phyloP scores from a whole-genome alignment of 2,797 vertebrate species.

The Calcarius lapponicus region DNA sequence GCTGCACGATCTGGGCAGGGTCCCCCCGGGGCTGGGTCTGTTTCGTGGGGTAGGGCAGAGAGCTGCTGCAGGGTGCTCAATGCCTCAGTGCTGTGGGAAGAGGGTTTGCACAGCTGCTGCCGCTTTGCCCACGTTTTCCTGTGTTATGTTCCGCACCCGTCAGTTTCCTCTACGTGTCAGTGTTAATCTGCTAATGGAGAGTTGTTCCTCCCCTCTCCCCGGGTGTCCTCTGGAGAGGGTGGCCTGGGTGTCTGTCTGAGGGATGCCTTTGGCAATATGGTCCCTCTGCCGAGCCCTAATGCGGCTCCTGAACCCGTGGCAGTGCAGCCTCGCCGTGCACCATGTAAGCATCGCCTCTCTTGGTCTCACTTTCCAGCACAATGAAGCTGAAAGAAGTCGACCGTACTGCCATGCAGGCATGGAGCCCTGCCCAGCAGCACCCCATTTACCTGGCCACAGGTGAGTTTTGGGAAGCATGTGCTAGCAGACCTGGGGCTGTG shows the following conservation, averaged over 20 bases:
- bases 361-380: conserved; percentile 52
- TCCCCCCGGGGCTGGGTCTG: background rate
- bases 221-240: no score
- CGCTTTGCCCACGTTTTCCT: background rate
- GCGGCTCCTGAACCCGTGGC: background rate
- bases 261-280: background rate
- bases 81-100: background rate
- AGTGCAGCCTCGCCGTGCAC: background rate
- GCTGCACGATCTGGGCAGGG: rapidly evolving
- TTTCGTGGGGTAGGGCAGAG: background rate
- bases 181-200: background rate
- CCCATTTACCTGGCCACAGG: conserved; percentile 95
- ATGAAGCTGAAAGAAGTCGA: conserved; percentile 98
- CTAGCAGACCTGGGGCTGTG: rapidly evolving
- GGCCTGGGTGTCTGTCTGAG: background rate
- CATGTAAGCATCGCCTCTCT: rapidly evolving
- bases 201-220: background rate
- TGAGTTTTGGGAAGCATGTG: conserved; percentile 28
- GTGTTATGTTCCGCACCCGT: background rate
- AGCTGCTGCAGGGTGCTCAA: rapidly evolving
- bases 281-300: background rate
- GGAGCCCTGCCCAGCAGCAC: conserved; percentile 94
- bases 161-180: background rate
- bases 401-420: conserved; percentile 95
- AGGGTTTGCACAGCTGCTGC: background rate